Percentiles rank a stretch among this genome's conserved stretches.
Conservation (phyloP, 2,888 invertebrate genomes). For the Phymatocera aterrima region DNA sequence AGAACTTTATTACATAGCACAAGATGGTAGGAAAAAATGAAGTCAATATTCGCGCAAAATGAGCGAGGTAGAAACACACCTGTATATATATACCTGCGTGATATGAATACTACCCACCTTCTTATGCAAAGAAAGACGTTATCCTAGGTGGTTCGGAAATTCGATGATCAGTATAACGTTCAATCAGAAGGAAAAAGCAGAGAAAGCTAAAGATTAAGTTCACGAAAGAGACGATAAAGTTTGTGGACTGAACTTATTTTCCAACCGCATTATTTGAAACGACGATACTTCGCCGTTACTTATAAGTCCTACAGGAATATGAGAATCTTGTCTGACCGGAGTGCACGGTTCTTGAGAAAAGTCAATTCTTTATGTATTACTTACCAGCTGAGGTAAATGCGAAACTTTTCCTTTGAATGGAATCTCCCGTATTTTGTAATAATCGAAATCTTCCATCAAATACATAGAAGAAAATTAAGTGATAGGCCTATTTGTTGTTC, state of each 20-base stretch:
- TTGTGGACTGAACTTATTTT: slow-evolving; percentile 14
- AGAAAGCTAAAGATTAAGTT: slow-evolving; percentile 20
- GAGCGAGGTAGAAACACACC: neutral
- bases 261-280: slow-evolving; percentile 1
- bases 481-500: slow-evolving; percentile 30
- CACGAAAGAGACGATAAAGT: neutral
- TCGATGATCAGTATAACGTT: slow-evolving; percentile 1
- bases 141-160: neutral
- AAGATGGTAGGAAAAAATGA: neutral
- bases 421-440: neutral
- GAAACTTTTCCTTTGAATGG: neutral
- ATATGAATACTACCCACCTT: neutral
- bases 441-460: neutral
- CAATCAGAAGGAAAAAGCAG: neutral
- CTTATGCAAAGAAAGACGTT: neutral
- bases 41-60: neutral
- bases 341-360: neutral
- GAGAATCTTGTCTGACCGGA: neutral
- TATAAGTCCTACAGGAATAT: too few relatives aligned
- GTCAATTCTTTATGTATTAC: neutral
- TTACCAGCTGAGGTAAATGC: neutral
- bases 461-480: neutral
- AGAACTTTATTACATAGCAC: slow-evolving; percentile 7
- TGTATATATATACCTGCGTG: neutral
- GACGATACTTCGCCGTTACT: neutral